Evolutionary conservation across 2,113 vertebrate species (phyloP), one percentile per base, ranked within the genome.

Genomic region (Megaceryle maxima): DNA sequence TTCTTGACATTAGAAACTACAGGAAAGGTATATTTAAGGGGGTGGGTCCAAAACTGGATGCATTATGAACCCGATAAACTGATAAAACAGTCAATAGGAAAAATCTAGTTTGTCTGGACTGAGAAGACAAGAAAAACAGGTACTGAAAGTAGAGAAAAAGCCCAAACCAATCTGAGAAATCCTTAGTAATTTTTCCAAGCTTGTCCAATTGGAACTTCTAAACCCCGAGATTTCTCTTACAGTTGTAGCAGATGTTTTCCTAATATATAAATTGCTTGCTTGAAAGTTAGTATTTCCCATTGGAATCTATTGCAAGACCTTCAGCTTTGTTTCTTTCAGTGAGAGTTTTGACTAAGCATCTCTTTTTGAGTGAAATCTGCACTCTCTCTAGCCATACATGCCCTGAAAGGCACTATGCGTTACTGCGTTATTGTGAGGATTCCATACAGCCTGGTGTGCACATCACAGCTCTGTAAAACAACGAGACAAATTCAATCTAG

Each of bases 361-460:
- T 55, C 11, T 75, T 60, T 43, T 66, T 33, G 77, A 88, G 37
- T 72, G 55, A 83, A 88, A 41, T 75, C 25, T 44, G 29, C 90
- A 67, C 70, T 92, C 59, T 64, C 87, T 72, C 29, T 74, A 48
- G 70, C 83, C 57, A 20, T 18, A 64, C 5, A 21, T 4, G 20
- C 79, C 77, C 35, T 88, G 79, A 92, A 93, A 94, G 55, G 63
- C 37, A 2, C 87, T 86, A 81, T 83, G 92, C 88, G 93, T 70
- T 35, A 31, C 57, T 37, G 41, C 59, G 66, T 76, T 56, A 57
- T 3, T 62, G 59, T 74, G 83, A 87, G 77, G 73, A 78, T 74
- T 92, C 56, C 80, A 77, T 35, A 59, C 43, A 81, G 72, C 60
- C 83, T 74, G 31, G 53, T 75, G 76, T 80, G 94, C 18, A 7